Evolutionary conservation across 1,140 invertebrate species (phyloP), one percentile per base, ranked within the genome.

Genomic region (Philopotamus ludificatus): DNA sequence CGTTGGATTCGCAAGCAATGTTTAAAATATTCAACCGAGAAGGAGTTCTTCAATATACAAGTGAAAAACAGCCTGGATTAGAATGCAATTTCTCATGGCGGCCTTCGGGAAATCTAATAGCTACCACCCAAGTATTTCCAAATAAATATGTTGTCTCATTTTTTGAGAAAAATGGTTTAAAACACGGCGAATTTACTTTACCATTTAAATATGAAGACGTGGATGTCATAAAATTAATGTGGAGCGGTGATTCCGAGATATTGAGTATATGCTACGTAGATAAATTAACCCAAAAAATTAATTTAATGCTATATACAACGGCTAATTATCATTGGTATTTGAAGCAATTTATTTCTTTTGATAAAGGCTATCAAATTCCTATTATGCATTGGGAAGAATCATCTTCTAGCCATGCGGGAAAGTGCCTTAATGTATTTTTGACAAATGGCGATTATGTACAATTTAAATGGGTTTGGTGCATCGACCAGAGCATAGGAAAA

Each of bases 91-190:
- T 96, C 0, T 76, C 83, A 10, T 96, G 93, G 93, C 87, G 86
- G 71, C 91, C 92, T 2, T 85, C 84, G 63, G 92, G 91, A 42
- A 89, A 86, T 76, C 76, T 94, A 47, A 90, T 96, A 58, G 87
- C 91, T 0, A 81, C 86, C 9, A 85, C 87, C 1, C 89, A 91
- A 71, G 79, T 78, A 65, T 72, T 85, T 0, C 73, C 80, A 8
- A 85, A 87, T 55, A 89, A 90, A 73, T 87, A 89, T 73, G 81
- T 88, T n/a, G 80, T 96, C 26, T 80, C 87, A 8, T 88, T 96
- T 67, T 94, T 95, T 80, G 95, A 97, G 73, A 95, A 93, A 74
- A 97, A 97, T 84, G 95, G 95, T 3, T 77, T 97, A 10, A 86
- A 87, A 70, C 93, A 96, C 80, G 87, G 90, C 44, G 89, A 94